phyloP scores from a whole-genome alignment of 2,113 vertebrate species.

The Upupa epops region DNA sequence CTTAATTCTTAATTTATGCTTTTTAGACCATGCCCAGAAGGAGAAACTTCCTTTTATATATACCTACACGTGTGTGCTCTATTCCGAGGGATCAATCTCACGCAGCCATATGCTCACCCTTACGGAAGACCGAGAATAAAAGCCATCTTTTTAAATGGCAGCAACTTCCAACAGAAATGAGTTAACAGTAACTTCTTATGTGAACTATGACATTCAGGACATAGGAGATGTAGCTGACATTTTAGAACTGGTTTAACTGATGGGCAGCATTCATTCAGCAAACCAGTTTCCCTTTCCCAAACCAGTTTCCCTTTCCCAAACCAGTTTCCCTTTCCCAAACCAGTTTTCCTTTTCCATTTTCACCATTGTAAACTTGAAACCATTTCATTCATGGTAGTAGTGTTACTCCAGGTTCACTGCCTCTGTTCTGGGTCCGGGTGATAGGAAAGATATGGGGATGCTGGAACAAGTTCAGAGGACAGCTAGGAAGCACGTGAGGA shows the following conservation, averaged over 20 bases:
- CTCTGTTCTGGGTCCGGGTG: no score
- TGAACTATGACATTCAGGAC: not conserved
- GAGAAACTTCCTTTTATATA: not conserved
- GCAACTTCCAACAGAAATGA: not conserved
- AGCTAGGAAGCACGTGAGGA: no score
- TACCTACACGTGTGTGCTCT: not conserved
- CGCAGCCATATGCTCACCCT: slow-evolving; percentile 1
- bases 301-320: no score
- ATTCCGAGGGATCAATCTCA: not conserved
- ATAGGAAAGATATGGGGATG: no score
- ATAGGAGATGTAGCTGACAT: not conserved
- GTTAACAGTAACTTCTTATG: not conserved
- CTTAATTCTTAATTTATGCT: slow-evolving; percentile 7
- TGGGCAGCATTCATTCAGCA: not conserved
- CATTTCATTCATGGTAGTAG: not conserved
- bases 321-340: no score
- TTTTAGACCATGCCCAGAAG: not conserved
- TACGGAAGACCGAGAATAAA: not conserved
- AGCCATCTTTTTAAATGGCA: not conserved
- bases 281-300: not conserved
- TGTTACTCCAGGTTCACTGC: not conserved
- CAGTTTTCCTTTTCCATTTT: no score
- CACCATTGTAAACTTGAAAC: not conserved
- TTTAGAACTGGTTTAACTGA: not conserved
- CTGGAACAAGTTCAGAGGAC: no score